These are phyloP conservation scores for Geococcyx californianus DNA, from an alignment of 2,113 vertebrate species.

Conservation along the genomic window DNA sequence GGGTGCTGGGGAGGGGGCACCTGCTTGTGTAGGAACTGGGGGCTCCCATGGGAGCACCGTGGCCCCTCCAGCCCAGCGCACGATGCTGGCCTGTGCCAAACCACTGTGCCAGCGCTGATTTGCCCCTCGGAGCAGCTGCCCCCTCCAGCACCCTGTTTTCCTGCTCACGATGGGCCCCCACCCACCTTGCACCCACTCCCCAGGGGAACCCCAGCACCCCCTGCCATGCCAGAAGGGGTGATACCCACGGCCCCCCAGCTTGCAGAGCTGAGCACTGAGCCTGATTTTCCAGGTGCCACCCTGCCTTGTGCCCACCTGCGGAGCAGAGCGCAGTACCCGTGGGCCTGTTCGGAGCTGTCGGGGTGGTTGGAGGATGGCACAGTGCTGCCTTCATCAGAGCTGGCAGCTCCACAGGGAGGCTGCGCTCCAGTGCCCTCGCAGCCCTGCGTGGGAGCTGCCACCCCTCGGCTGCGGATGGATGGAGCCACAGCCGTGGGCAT, in stretches of 20 bases:
- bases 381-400: not conserved
- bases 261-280: not conserved
- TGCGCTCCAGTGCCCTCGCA: not conserved
- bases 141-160: not conserved
- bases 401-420: constrained; percentile 35
- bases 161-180: not conserved
- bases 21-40: not conserved
- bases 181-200: not conserved
- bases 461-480: fast-evolving
- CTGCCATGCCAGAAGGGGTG: not conserved
- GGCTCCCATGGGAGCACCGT: not conserved
- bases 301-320: not conserved
- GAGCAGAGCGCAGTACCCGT: not conserved
- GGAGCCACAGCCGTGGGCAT: fast-evolving
- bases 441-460: not conserved
- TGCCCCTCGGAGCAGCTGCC: not conserved
- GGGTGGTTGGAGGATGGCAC: not conserved
- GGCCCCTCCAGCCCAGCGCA: not conserved
- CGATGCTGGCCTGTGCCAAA: not conserved
- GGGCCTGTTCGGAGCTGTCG: not conserved
- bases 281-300: not conserved
- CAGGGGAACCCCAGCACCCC: fast-evolving
- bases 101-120: not conserved
- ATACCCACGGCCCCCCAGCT: not conserved
- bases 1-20: not conserved